Percentiles rank a stretch among this genome's conserved stretches.
Conservation (phyloP, 2,113 vertebrate species). For the Zapornia atra region DNA sequence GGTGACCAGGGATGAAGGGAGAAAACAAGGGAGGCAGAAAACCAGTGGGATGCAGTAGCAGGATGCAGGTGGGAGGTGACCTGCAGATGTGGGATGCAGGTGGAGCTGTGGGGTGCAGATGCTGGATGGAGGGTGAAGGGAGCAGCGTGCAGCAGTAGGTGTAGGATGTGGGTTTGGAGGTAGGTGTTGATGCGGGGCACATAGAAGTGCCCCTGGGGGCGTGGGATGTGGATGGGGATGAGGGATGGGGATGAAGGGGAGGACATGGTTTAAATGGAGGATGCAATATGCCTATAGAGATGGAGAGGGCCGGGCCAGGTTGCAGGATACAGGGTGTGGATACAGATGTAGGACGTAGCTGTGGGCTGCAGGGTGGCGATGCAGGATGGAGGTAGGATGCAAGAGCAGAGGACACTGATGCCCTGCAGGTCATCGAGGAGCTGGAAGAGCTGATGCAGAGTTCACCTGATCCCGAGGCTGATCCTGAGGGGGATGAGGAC, state of each 20-base stretch:
- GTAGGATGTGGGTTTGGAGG: background rate
- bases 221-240: background rate
- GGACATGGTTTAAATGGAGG: background rate
- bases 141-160: background rate
- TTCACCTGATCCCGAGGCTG: conserved; percentile 24
- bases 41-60: background rate
- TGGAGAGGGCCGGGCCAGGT: too few relatives aligned
- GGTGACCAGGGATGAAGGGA: background rate
- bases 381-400: background rate
- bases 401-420: background rate
- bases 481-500: background rate
- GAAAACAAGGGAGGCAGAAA: accelerated
- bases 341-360: too few relatives aligned
- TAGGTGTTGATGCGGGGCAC: too few relatives aligned
- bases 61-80: background rate
- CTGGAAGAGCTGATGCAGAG: conserved; percentile 70
- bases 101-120: background rate
- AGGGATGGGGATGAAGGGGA: background rate
- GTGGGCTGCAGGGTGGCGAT: background rate
- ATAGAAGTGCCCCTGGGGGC: background rate
- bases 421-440: conserved; percentile 51
- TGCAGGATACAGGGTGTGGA: too few relatives aligned
- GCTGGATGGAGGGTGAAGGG: background rate
- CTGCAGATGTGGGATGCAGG: background rate
- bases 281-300: too few relatives aligned